Evolutionary conservation across 2,113 vertebrate genomes (phyloP), one percentile per base, ranked within the genome.

Genomic region (Otis tarda): DNA sequence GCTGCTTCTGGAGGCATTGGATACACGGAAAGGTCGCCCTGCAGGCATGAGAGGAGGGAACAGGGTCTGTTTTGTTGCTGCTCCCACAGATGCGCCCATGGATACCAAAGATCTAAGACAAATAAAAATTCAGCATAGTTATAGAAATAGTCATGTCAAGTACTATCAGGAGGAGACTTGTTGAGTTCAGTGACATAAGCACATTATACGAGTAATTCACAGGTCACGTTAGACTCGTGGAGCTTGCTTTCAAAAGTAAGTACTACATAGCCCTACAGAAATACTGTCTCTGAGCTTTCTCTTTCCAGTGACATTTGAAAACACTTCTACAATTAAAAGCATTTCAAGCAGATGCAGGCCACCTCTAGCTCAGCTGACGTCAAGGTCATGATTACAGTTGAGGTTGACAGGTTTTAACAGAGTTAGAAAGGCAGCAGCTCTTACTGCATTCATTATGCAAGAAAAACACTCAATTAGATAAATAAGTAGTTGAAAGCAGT

Each of bases 1-100:
- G 65, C 95, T 97, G 97, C 98, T 98, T 11, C 98, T 86, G 92
- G 98, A 97, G 33, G 97, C 97, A 43, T 97, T 98, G 14, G 98
- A 99, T 39, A 99, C 98, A 16, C 97, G 98, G 84, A 98, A 99
- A 6, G 98, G 96, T 47, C 98, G 97, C 18, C 97, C 91, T n/a
- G 97, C 91, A 73, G 97, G 95, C 79, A 95, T 92, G 74, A 98
- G 95, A 47, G 98, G 95, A 31, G 97, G 97, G 60, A 98, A 97
- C 33, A 99, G 96, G 73, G 98, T 97, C 74, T 97, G 98, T 87
- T 93, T 98, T 14, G 98, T 98, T 80, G 98, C 96, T 39, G 97
- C 97, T 53, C 98, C 98, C 84, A 98, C 81, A 27, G 98, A 98
- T 2, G 98, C 67, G 96, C 97, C 97, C 82, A 97, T 13, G 73